These are phyloP conservation scores for Menura novaehollandiae DNA, from an alignment of 2,113 vertebrate genomes.

Conservation along the genomic window DNA sequence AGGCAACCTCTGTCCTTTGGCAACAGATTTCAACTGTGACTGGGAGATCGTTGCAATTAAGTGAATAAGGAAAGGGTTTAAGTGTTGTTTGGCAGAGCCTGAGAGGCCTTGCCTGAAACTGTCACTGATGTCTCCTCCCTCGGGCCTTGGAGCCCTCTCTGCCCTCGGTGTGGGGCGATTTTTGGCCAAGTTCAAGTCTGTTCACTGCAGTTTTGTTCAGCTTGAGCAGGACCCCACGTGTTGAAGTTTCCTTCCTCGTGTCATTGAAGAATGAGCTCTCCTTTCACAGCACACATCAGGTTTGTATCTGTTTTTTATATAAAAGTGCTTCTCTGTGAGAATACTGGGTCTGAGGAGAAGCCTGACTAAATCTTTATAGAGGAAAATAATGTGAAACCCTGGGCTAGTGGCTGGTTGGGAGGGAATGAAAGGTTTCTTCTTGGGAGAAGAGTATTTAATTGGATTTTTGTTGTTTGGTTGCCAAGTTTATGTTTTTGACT, in stretches of 20 bases:
- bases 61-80: not conserved
- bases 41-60: not conserved
- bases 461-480: not conserved
- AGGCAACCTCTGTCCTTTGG: not conserved
- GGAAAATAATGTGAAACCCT: not conserved
- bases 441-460: not conserved
- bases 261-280: not conserved
- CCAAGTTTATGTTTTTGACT: not conserved
- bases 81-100: not conserved
- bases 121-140: not conserved
- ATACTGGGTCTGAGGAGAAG: not conserved
- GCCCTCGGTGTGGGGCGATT: not conserved
- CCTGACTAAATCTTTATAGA: not conserved
- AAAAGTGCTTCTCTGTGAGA: not conserved
- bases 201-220: not conserved
- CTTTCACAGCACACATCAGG: not conserved
- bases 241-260: not conserved
- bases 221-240: not conserved
- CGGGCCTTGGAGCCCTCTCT: not conserved
- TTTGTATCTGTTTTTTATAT: not conserved
- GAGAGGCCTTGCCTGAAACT: not conserved
- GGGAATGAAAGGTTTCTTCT: not conserved
- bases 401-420: not conserved
- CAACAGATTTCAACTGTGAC: not conserved
- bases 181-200: not conserved